Conservation (phyloP, 2,888 invertebrate species). For the Epirrita christyi region DNA sequence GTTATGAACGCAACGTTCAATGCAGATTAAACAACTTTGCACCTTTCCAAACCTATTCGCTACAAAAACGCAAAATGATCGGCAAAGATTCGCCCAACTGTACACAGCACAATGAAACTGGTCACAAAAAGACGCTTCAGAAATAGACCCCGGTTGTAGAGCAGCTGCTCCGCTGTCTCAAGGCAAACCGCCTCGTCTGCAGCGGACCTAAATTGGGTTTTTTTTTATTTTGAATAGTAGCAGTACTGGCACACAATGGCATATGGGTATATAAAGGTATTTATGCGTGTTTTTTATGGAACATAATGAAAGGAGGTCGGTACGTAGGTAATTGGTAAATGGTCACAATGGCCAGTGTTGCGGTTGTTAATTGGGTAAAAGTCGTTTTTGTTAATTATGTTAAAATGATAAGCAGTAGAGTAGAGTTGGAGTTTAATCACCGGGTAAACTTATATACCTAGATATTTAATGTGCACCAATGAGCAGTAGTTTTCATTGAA, state of each 20-base stretch:
- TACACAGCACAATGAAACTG: constrained; percentile 56
- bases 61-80: constrained; percentile 30
- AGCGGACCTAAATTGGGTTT: constrained; percentile 57
- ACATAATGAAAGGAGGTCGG: constrained; percentile 42
- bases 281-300: constrained; percentile 49
- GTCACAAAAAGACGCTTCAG: constrained; percentile 73
- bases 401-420: not conserved
- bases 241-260: constrained; percentile 31
- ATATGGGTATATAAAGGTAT: constrained; percentile 36
- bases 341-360: constrained; percentile 20
- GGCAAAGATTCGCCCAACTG: constrained; percentile 27
- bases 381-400: not conserved
- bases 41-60: constrained; percentile 16
- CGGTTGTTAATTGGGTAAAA: constrained; percentile 26
- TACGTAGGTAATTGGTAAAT: constrained; percentile 36
- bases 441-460: too few relatives aligned
- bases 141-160: constrained; percentile 67
- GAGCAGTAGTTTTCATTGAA: too few relatives aligned
- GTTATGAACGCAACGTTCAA: not conserved
- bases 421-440: not conserved
- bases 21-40: too few relatives aligned
- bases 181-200: constrained; percentile 73
- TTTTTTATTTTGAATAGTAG: constrained; percentile 48
- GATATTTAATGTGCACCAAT: too few relatives aligned
- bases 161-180: constrained; percentile 73